Evolutionary conservation across 2,888 invertebrate genomes (phyloP), one percentile per base, ranked within the genome.

Genomic region (Ormyrus thymus): DNA sequence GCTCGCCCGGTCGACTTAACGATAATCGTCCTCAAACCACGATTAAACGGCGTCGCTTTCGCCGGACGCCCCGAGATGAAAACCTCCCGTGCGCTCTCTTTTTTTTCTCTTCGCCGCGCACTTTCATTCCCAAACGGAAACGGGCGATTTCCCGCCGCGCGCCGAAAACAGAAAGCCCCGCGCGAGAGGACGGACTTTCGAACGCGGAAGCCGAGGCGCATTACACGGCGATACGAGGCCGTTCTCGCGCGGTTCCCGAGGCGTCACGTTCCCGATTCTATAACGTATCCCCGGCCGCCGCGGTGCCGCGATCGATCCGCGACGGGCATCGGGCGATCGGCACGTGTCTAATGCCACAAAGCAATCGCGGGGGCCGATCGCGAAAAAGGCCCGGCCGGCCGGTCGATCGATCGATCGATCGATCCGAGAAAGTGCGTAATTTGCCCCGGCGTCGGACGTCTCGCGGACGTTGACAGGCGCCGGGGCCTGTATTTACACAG

Each of bases 121-220:
- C 69, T 76, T 76, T 69, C 62, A 69, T 69, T 56, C 69, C 61
- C 46, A 53, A 62, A 69, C 59, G 76, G 69, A 76, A 76, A 68
- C 55, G 62, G 69, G 55, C 56, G 56, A 76, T 70, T 76, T 70
- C 3, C 69, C 29, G 29, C 48, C 29, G 29, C 64, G 29, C 13
- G 53, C 15, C 58, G 11, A 58, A 70, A 70, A 69, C 48, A 69
- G 46, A 56, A 10, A 61, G 7, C 13, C 8, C 13, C 29, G 0
- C 7, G 29, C 7, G 29, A 61, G 13, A 61, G 9, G 29, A 9
- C 48, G 9, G 13, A 68, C 55, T 68, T 68, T 68, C 68, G 55
- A 68, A 46, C 68, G 11, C 45, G 9, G 13, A 45, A 10, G 45
- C 10, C 64, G 43, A 55, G 43, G 6, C 10, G n/a, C 8, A 53